Percentiles rank a stretch among this genome's conserved stretches.
Evolutionary conservation across 2,113 vertebrate genomes (phyloP).

Genomic region (Sylvia atricapilla): DNA sequence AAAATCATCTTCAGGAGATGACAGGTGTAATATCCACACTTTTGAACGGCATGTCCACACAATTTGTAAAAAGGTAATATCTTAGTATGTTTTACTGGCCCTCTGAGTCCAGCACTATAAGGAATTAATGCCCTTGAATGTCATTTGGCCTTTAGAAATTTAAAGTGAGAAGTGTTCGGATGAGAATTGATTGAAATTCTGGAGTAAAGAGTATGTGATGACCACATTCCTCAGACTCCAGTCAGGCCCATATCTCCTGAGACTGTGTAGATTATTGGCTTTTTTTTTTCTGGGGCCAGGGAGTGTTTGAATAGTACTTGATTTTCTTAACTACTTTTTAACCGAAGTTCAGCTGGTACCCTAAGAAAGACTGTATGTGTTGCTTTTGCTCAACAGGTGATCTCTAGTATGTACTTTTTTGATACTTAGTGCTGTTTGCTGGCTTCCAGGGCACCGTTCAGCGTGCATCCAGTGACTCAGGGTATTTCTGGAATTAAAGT

Average conservation of each 20-base stretch:
- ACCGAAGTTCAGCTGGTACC: not conserved
- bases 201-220: not conserved
- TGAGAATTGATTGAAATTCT: not conserved
- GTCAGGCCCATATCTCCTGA: not conserved
- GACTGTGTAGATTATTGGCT: not conserved
- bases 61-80: not conserved
- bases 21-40: not conserved
- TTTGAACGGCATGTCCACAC: not conserved
- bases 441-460: not conserved
- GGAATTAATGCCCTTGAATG: not conserved
- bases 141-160: not conserved
- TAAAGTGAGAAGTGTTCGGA: not conserved
- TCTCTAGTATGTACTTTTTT: not conserved
- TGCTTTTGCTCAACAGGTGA: not conserved
- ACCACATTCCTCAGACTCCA: accelerated
- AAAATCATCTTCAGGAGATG: not conserved
- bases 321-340: not conserved
- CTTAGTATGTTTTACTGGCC: not conserved
- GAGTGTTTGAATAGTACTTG: not conserved
- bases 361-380: not conserved
- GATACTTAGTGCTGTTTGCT: not conserved
- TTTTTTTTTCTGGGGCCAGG: not conserved
- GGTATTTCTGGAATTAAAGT: not conserved
- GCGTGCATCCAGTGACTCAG: not conserved
- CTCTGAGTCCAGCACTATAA: not conserved